Evolutionary conservation across 2,113 vertebrate genomes (phyloP).

Genomic region (Paralichthys olivaceus): DNA sequence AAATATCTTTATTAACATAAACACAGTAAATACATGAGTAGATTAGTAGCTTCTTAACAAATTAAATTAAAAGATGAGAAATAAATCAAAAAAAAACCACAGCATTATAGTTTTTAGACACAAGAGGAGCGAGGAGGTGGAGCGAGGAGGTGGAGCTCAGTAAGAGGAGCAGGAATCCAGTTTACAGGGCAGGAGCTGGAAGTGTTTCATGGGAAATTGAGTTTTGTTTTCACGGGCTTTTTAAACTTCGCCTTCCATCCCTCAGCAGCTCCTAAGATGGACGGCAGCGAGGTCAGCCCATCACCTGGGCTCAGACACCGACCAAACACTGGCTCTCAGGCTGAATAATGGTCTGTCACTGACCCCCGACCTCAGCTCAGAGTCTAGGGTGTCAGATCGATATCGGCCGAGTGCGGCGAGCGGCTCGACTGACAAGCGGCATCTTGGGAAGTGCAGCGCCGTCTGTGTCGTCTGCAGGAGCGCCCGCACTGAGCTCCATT

Average conservation of each 20-base stretch:
- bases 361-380: slow-evolving; percentile 75
- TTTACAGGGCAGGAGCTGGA: too few relatives aligned
- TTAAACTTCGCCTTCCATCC: slow-evolving; percentile 58
- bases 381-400: slow-evolving; percentile 75
- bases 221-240: slow-evolving; percentile 18
- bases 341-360: slow-evolving; percentile 81
- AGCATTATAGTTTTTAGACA: too few relatives aligned
- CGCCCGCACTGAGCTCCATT: background rate
- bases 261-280: slow-evolving; percentile 67
- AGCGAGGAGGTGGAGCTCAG: too few relatives aligned
- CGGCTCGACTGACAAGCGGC: slow-evolving; percentile 28
- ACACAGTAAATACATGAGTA: too few relatives aligned
- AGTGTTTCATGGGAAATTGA: slow-evolving; percentile 20
- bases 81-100: too few relatives aligned
- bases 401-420: slow-evolving; percentile 41
- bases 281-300: slow-evolving; percentile 63
- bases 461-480: slow-evolving; percentile 1
- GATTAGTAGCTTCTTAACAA: too few relatives aligned
- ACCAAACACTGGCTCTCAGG: slow-evolving; percentile 66
- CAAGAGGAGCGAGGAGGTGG: too few relatives aligned
- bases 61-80: too few relatives aligned
- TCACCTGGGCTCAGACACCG: slow-evolving; percentile 58
- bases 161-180: too few relatives aligned
- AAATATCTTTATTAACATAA: too few relatives aligned
- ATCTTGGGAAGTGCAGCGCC: slow-evolving; percentile 1